phyloP scores from a whole-genome alignment of 1,140 invertebrate genomes.

The Cecropterus lyciades region DNA sequence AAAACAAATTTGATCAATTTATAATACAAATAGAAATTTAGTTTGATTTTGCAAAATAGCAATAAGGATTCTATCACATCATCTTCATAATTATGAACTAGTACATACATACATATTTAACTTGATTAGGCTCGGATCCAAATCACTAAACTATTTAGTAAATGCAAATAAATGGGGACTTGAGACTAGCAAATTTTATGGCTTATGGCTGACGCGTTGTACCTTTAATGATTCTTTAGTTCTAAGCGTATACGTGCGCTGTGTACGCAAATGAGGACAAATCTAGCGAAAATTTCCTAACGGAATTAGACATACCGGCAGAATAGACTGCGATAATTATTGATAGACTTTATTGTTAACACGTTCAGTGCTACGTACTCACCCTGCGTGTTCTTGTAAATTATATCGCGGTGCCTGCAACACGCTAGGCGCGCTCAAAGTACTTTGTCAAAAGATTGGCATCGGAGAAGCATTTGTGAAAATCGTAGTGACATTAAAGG shows the following conservation, averaged over 20 bases:
- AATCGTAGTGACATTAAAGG: no score
- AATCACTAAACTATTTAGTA: slow-evolving; percentile 61
- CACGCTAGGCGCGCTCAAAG: no score
- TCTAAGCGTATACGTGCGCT: not conserved
- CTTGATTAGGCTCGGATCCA: slow-evolving; percentile 62
- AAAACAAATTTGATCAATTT: slow-evolving; percentile 23
- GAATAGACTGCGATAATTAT: no score
- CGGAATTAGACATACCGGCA: no score
- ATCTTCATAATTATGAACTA: slow-evolving; percentile 47
- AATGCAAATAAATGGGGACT: slow-evolving; percentile 61
- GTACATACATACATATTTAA: slow-evolving; percentile 38
- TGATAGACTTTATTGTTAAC: no score
- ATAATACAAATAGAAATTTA: slow-evolving; percentile 28
- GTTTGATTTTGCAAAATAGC: slow-evolving; percentile 36
- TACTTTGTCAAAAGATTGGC: no score
- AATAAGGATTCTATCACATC: slow-evolving; percentile 51
- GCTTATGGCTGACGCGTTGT: slow-evolving; percentile 6
- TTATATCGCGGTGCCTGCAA: no score
- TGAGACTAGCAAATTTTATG: slow-evolving; percentile 49
- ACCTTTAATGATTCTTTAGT: not conserved
- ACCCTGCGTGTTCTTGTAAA: no score
- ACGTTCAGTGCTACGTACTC: no score
- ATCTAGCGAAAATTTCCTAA: not conserved
- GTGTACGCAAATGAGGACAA: not conserved
- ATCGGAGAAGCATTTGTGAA: no score